phyloP scores from a whole-genome alignment of 2,113 vertebrate species.

The Spermophilus dauricus region DNA sequence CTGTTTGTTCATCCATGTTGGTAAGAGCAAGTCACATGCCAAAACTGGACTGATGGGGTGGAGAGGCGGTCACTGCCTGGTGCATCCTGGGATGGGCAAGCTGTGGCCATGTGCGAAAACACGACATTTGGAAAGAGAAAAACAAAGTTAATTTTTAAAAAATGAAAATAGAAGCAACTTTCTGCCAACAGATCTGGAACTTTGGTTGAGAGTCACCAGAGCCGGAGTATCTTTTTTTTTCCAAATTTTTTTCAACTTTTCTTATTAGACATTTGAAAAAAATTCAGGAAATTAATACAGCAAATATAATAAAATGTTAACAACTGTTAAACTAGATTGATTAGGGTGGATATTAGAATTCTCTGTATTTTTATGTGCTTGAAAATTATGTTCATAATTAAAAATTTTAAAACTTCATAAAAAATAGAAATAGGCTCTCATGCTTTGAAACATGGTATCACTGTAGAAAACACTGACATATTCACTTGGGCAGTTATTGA shows the following conservation, averaged over 20 bases:
- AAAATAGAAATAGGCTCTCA: background rate
- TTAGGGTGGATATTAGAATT: background rate
- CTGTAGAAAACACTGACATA: background rate
- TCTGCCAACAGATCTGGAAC: background rate
- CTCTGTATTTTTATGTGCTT: background rate
- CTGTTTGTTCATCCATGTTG: background rate
- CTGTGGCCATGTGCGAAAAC: background rate
- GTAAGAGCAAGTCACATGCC: background rate
- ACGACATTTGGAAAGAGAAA: background rate
- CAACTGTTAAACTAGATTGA: background rate
- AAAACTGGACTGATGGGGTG: rapidly evolving
- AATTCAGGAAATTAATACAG: background rate
- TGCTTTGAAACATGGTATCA: background rate
- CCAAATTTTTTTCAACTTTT: background rate
- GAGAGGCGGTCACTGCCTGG: rapidly evolving
- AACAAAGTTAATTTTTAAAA: background rate
- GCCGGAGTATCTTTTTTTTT: background rate
- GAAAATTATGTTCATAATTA: background rate
- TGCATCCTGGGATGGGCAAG: rapidly evolving
- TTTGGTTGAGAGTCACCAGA: background rate
- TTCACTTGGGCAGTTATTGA: background rate
- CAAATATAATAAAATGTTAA: background rate
- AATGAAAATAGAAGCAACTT: background rate
- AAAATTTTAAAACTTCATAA: background rate
- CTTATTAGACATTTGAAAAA: background rate